Conservation (phyloP, 2,797 vertebrate genomes). For the Enteromius paludinosus region DNA sequence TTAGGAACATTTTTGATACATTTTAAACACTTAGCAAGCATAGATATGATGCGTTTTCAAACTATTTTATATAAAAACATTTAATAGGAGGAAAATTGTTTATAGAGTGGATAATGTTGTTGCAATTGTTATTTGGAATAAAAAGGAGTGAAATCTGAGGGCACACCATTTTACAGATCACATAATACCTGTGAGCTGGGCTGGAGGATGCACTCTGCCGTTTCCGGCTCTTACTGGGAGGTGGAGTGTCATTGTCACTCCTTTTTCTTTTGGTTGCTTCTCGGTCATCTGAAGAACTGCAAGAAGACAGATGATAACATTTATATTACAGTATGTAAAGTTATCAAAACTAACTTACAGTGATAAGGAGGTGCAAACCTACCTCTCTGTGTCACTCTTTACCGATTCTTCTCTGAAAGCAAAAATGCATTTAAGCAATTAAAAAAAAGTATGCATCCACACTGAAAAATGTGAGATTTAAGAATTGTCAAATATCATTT, state of each 20-base stretch:
- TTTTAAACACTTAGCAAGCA: background rate
- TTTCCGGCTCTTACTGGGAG: slow-evolving; percentile 62
- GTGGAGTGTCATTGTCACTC: slow-evolving; percentile 67
- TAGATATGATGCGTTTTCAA: background rate
- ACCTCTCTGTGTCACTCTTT: slow-evolving; percentile 70
- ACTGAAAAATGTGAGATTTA: background rate
- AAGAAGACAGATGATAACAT: slow-evolving; percentile 36
- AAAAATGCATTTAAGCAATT: background rate
- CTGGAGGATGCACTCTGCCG: slow-evolving; percentile 70
- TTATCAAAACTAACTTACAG: background rate
- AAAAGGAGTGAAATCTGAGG: background rate
- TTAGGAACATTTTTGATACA: background rate
- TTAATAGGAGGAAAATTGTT: background rate
- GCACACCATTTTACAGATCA: background rate
- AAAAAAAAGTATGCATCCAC: too few species aligned
- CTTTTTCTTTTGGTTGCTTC: slow-evolving; percentile 79
- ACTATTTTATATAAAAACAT: background rate
- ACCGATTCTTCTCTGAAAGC: slow-evolving; percentile 72
- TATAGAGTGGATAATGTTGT: background rate
- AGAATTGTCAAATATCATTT: background rate
- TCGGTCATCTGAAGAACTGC: slow-evolving; percentile 83
- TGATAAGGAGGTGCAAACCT: slow-evolving; percentile 8
- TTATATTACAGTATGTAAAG: background rate
- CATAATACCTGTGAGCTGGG: slow-evolving; percentile 72
- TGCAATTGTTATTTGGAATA: background rate